Base-by-base conservation (phyloP, 2,888 invertebrate genomes). In the Osmoderma eremita region DNA sequence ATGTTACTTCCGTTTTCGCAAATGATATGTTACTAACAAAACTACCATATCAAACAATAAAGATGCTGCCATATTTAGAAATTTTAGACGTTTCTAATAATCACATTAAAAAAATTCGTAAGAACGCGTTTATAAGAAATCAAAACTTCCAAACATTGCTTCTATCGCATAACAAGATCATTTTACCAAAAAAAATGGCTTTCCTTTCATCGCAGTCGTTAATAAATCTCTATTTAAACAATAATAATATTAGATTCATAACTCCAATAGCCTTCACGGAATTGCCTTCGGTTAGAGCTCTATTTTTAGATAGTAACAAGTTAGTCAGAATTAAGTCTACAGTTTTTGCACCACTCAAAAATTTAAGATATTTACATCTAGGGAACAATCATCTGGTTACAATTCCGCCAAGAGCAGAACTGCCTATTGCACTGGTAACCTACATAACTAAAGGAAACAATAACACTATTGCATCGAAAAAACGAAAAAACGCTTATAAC, bases 81-180 rank as follows among this genome's bases (percentile, higher is more conserved):
- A 64, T 77, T 41, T 70, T 80, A n/a, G 80, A 81, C 69, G 71
- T 80, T 22, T 75, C 78, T 15, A 75, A 75, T n/a, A 81, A 81
- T 67, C 61, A 63, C n/a, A 74, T 81, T 13, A 72, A 69, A 54
- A 73, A 69, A 62, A n/a, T 81, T 8, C 45, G 65, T 13, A 70
- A 66, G 48, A 64, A 69, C 42, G 61, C 63, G 3, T 71, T 75
- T 49, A 8, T 48, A 8, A 53, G 70, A n/a, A 73, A 75, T 3
- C 74, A 74, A 10, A 74, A 75, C 24, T 64, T 80, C n/a, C 69
- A 71, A n/a, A 79, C 74, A 17, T 66, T 80, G 4, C 64, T 80
- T 15, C 18, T 80, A 15, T 67, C 70, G 0, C 69, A 73, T 12
- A 77, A 77, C 63, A 67, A 61, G 10, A 66, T 77, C 5, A 54